Evolutionary conservation across 92 coral and sea anemone species (phyloP).

Genomic region (Hydrozoanthus gracilis): DNA sequence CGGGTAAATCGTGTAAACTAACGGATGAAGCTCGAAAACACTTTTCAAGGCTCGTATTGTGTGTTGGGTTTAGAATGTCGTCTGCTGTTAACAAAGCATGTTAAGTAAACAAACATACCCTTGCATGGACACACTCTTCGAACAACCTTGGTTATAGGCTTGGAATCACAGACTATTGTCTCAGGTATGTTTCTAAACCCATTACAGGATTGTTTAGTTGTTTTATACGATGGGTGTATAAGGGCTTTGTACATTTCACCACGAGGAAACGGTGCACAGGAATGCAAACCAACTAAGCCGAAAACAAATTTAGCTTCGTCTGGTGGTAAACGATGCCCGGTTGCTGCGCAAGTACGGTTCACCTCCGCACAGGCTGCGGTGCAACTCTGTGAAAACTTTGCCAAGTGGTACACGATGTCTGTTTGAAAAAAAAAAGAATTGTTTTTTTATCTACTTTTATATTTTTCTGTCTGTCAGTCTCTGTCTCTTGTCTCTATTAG

Average conservation of each 20-base stretch:
- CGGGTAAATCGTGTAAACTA: too few species aligned
- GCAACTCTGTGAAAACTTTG: background rate
- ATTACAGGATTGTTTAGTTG: background rate
- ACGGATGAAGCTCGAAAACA: too few species aligned
- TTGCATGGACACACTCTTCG: constrained; percentile 24
- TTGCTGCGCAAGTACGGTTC: background rate
- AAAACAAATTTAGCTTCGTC: constrained; percentile 14
- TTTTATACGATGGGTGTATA: background rate
- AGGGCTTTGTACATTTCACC: background rate
- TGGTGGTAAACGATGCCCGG: constrained; percentile 14
- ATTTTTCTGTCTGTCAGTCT: background rate
- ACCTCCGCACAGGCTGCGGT: constrained; percentile 13
- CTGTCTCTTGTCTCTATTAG: background rate
- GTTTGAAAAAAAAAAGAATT: background rate
- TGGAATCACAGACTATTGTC: background rate
- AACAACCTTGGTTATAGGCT: too few species aligned
- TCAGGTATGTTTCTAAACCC: constrained; percentile 7
- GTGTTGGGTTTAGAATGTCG: too few species aligned
- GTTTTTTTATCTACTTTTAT: background rate
- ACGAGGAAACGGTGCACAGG: too few species aligned
- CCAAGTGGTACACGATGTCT: constrained; percentile 10
- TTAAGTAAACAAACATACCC: background rate
- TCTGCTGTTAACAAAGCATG: too few species aligned
- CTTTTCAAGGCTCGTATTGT: too few species aligned
- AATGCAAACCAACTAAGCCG: background rate